Evolutionary conservation across 2,797 vertebrate genomes (phyloP).

Genomic region (Enteromius viviparus): DNA sequence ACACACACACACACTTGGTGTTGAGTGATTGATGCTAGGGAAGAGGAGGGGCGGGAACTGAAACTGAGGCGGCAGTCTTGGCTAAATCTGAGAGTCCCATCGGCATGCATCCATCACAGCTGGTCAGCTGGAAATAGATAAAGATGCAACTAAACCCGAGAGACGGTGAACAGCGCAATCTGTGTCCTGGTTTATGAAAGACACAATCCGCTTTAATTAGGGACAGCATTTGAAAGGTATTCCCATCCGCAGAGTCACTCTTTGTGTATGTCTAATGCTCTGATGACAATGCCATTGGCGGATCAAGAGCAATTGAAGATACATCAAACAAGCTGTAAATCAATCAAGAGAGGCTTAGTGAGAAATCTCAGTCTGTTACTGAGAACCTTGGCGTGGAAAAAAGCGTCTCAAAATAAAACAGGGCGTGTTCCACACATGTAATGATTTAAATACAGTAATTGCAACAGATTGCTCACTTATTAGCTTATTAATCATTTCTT

Average conservation of each 20-base stretch:
- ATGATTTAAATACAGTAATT: conserved; percentile 45
- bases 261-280: conserved; percentile 1
- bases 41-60: conserved; percentile 39
- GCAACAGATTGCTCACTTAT: conserved; percentile 35
- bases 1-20: conserved; percentile 34
- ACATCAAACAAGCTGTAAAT: conserved; percentile 27
- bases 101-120: conserved; percentile 68
- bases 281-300: conserved; percentile 21
- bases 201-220: conserved; percentile 43
- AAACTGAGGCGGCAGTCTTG: conserved; percentile 53
- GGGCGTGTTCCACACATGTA: conserved; percentile 29
- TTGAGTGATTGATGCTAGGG: conserved; percentile 57
- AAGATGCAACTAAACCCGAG: conserved; percentile 68
- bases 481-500: conserved; percentile 34
- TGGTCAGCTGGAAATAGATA: conserved; percentile 76
- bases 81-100: conserved; percentile 69
- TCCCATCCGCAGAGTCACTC: neutral
- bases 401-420: conserved; percentile 47
- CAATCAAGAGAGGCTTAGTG: conserved; percentile 37
- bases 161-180: conserved; percentile 58
- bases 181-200: conserved; percentile 17
- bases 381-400: conserved; percentile 30
- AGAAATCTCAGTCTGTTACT: conserved; percentile 17
- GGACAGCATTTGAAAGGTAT: conserved; percentile 7
- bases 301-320: conserved; percentile 16